Base-by-base conservation (phyloP, 2,113 vertebrate genomes). In the Eulemur macaco region DNA sequence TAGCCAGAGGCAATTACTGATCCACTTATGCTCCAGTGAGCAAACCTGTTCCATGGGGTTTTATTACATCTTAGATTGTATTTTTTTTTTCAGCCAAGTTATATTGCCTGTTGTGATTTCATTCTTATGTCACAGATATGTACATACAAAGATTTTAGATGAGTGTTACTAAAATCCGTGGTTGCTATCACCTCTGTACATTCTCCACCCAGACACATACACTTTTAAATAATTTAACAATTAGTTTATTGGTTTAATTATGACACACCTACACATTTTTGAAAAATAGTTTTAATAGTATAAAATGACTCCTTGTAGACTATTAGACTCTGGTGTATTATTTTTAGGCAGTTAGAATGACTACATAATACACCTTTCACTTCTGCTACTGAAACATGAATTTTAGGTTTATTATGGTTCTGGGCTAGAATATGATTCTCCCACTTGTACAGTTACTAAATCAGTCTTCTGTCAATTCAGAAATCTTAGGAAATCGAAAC, bases 401-500 rank as follows among this genome's bases (percentile, higher is more conserved):
- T 25, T 96, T 94, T 58, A 68, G 31, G 37, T 77, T 96, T 95
- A 89, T 81, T 87, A 50, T 50, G 29, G 27, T 71, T 93, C 52
- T 73, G 20, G 64, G 73, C 27, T 87, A 85, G 50, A 76, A 73
- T 74, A 21, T 80, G 74, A 74, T 73, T 17, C 71, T 96, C 15
- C 45, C 92, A 31, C 45, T 66, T 91, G 5, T 14, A 71, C 12
- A 76, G 54, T 83, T 11, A 29, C 91, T 94, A 92, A 96, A 74
- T 94, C 42, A 56, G 39, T 96, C 64, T 92, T 95, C 91, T 94
- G 37, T 94, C 89, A 89, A 39, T 83, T 91, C 52, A 93, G 91
- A 96, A 94, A 96, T 93, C 81, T 76, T 95, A 73, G 39, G 74
- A 97, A 96, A 91, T 92, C 97, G 81, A 95, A 82, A 69, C 17